phyloP scores from a whole-genome alignment of 2,888 invertebrate genomes.

The Leucophora obtusa region DNA sequence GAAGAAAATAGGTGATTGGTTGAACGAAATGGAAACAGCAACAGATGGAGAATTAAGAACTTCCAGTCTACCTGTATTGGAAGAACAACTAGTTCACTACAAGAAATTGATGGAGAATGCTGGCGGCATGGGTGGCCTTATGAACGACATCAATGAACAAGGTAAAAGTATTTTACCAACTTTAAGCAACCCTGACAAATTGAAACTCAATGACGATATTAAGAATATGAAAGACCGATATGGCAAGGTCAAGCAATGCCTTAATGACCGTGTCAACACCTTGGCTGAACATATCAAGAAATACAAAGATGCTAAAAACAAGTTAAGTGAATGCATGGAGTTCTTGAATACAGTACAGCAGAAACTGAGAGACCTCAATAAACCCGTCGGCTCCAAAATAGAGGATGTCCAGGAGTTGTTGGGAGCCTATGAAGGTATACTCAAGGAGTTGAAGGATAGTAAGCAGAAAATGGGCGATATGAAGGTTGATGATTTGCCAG shows the following conservation, averaged over 20 bases:
- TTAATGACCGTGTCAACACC: conserved; percentile 86
- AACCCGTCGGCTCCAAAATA: conserved; percentile 91
- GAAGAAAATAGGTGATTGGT: conserved; percentile 91
- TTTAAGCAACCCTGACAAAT: conserved; percentile 90
- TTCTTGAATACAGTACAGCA: conserved; percentile 90
- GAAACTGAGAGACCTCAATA: conserved; percentile 89
- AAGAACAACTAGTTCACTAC: conserved; percentile 93
- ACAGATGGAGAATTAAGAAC: conserved; percentile 89
- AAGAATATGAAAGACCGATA: conserved; percentile 89
- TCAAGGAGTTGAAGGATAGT: conserved; percentile 87
- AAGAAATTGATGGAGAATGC: conserved; percentile 88
- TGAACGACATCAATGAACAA: conserved; percentile 88
- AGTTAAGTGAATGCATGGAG: conserved; percentile 88
- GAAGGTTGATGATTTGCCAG: conserved; percentile 87
- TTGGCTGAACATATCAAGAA: conserved; percentile 89
- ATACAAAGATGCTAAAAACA: conserved; percentile 88
- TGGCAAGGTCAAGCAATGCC: conserved; percentile 85
- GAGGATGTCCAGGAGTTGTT: conserved; percentile 93
- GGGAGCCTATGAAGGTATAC: conserved; percentile 87
- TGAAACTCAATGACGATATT: conserved; percentile 89
- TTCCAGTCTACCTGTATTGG: conserved; percentile 88
- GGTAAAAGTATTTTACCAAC: conserved; percentile 89
- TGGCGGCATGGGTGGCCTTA: conserved; percentile 84
- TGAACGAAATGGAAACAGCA: conserved; percentile 93
- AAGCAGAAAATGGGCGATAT: conserved; percentile 88